Evolutionary conservation across 2,888 invertebrate genomes (phyloP).

Genomic region (Phanerotoma sp.): DNA sequence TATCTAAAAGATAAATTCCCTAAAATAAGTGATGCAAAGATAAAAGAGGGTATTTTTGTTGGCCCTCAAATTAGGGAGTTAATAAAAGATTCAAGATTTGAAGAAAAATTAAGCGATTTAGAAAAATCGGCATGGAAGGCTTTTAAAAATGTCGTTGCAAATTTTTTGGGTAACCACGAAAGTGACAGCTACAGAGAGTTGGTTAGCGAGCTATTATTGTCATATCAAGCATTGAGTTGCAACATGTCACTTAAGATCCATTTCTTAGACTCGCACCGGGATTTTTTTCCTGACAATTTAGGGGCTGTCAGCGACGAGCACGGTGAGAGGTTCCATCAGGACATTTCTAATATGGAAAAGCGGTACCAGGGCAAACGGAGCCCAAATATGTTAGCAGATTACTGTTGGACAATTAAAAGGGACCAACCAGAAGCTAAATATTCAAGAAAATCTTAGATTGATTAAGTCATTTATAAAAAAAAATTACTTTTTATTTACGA

Average conservation of each 20-base stretch:
- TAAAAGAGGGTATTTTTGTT: conserved; percentile 26
- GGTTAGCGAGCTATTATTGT: conserved; percentile 14
- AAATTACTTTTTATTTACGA: too few species aligned
- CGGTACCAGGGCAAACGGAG: conserved; percentile 33
- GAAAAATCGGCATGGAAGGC: conserved; percentile 20
- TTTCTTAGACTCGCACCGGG: conserved; percentile 40
- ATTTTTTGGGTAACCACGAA: conserved; percentile 23
- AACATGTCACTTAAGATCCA: conserved; percentile 37
- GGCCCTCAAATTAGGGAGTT: conserved; percentile 25
- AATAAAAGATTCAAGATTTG: conserved; percentile 18
- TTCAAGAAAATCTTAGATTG: conserved; percentile 11
- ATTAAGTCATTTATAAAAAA: too few species aligned
- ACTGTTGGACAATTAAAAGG: conserved; percentile 18
- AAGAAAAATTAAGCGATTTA: neutral
- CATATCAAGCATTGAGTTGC: conserved; percentile 35
- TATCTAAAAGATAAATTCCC: conserved; percentile 22
- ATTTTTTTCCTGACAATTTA: conserved; percentile 36
- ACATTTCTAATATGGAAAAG: conserved; percentile 37
- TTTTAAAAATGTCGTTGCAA: conserved; percentile 7
- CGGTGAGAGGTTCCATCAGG: conserved; percentile 42
- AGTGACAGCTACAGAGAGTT: conserved; percentile 15
- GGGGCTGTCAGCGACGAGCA: conserved; percentile 39
- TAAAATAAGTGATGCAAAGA: conserved; percentile 21
- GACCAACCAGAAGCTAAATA: conserved; percentile 22
- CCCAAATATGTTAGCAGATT: conserved; percentile 21